Evolutionary conservation across 1,140 invertebrate species (phyloP).

Genomic region (Drosophila bocqueti): DNA sequence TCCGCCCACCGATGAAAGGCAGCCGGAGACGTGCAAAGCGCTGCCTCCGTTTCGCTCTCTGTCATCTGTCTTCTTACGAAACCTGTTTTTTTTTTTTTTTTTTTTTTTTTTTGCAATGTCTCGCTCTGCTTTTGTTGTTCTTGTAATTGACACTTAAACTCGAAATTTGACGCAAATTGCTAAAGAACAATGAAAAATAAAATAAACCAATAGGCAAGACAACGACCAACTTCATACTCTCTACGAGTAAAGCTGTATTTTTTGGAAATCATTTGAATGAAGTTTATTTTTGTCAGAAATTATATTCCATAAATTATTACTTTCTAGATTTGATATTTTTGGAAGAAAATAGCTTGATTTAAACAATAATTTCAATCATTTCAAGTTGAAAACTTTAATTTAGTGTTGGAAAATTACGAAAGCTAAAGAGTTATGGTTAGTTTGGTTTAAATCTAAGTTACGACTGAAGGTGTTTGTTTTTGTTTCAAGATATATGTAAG

Average conservation of each 20-base stretch:
- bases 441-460: no score
- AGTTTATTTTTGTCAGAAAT: background rate
- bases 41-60: constrained; percentile 3
- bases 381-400: background rate
- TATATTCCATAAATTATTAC: background rate
- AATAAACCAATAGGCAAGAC: background rate
- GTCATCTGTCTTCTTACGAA: constrained; percentile 23
- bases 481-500: no score
- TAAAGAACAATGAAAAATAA: constrained; percentile 37
- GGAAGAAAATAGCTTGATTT: background rate
- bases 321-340: background rate
- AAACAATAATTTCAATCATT: background rate
- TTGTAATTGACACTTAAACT: constrained; percentile 83
- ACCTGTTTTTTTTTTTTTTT: background rate
- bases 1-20: constrained; percentile 4
- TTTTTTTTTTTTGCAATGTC: constrained; percentile 21
- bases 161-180: constrained; percentile 81
- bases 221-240: background rate
- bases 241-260: background rate
- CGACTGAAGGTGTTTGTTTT: no score
- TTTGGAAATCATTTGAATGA: background rate
- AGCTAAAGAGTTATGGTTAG: background rate
- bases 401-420: background rate
- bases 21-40: constrained; percentile 30
- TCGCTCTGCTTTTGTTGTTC: constrained; percentile 57